Evolutionary conservation across 2,797 vertebrate species (phyloP).

Genomic region (Helostoma temminkii): DNA sequence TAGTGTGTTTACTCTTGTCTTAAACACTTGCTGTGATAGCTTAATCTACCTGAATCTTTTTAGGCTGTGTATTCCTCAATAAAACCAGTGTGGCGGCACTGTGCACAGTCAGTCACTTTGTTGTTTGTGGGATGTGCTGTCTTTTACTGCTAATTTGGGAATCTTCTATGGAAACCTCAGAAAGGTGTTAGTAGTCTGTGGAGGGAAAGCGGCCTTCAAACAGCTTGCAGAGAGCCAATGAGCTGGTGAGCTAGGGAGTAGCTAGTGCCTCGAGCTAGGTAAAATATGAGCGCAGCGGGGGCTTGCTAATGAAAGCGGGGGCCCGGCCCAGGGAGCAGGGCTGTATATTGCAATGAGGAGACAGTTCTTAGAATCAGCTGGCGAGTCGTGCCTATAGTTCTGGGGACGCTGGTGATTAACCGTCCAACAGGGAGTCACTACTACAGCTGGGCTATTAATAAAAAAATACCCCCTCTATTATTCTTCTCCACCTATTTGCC

Average conservation of each 20-base stretch:
- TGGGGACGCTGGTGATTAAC: slow-evolving; percentile 85
- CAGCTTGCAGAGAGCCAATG: slow-evolving; percentile 64
- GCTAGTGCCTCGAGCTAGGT: slow-evolving; percentile 77
- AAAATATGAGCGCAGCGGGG: slow-evolving; percentile 79
- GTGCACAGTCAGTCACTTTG: slow-evolving; percentile 50
- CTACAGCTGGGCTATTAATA: slow-evolving; percentile 87
- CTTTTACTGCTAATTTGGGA: slow-evolving; percentile 65
- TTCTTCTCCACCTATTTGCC: slow-evolving; percentile 61
- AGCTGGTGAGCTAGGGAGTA: slow-evolving; percentile 68
- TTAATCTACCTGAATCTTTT: slow-evolving; percentile 26
- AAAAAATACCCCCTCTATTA: slow-evolving; percentile 74
- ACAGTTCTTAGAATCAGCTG: slow-evolving; percentile 86
- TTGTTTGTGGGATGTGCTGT: slow-evolving; percentile 53
- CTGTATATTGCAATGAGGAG: slow-evolving; percentile 81
- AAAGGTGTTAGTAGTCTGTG: slow-evolving; percentile 49
- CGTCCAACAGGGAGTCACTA: slow-evolving; percentile 81
- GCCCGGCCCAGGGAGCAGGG: slow-evolving; percentile 65
- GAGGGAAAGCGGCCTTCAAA: slow-evolving; percentile 57
- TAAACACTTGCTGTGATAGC: slow-evolving; percentile 19
- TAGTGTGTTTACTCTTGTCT: slow-evolving; percentile 37
- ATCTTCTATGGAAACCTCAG: slow-evolving; percentile 51
- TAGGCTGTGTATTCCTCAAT: slow-evolving; percentile 35
- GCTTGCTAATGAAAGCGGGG: slow-evolving; percentile 81
- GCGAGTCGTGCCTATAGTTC: slow-evolving; percentile 81
- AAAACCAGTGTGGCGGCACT: slow-evolving; percentile 44